Base-by-base conservation (phyloP, 2,888 invertebrate species). In the Nowickia ferox region DNA sequence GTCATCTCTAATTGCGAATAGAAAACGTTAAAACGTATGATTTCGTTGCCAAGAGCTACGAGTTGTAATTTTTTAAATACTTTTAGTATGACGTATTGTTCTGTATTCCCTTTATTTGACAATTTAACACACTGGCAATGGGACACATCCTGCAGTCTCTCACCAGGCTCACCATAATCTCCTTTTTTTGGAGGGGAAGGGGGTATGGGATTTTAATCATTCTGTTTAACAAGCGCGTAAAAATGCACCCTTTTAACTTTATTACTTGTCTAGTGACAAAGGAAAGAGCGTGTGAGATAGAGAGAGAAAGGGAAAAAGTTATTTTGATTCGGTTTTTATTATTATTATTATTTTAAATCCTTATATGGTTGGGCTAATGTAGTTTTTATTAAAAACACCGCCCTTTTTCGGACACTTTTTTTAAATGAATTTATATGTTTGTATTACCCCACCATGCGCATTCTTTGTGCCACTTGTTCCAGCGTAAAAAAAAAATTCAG, bases 371-470 rank as follows among this genome's bases (percentile, higher is more conserved):
- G 75, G 83, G 85, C 75, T 82, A 85, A 82, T 82, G 85, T 85
- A 85, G 82, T 85, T 83, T 79, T 83, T 83, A 83, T 79, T 79
- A 74, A 83, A 79, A 76, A 77, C 53, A 72, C 89, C 90, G 90
- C 91, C 91, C 91, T 91, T 91, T 90, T 90, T 91, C 91, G 91
- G 91, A 91, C 91, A 91, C 89, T 88, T 88, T 76, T 80, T 80
- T 77, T 59, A 40, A 59, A 77, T 84, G 59, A 71, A 79, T 78
- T 77, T 81, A 68, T 75, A 69, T 74, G 42, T 74, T 72, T 84
- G 59, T 19, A 11, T 57, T 79, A 46, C 74, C 65, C 82, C 78
- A 77, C 57, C 79, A 81, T 82, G 72, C 74, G 63, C 74, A 82
- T 82, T 78, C 69, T 53, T 82, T 74, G 66, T 77, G 66, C 72